Conservation (phyloP, 2,797 vertebrate genomes). For the Sardinella longiceps region DNA sequence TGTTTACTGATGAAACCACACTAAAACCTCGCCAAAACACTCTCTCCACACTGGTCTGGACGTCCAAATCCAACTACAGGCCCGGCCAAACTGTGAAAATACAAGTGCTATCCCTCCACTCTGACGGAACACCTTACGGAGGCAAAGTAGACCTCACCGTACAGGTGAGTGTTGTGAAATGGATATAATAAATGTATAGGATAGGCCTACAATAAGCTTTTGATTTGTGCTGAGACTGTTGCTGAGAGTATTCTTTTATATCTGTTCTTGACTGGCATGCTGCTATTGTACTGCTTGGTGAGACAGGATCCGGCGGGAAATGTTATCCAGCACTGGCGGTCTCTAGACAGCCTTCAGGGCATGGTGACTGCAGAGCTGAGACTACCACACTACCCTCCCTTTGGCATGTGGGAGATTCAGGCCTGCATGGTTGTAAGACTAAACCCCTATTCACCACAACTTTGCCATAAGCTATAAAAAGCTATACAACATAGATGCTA, state of each 20-base stretch:
- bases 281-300: background rate
- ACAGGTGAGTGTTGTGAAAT: background rate
- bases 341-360: background rate
- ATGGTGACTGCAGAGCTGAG: background rate
- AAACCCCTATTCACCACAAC: background rate
- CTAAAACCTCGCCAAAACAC: background rate
- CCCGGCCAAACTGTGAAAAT: background rate
- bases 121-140: background rate
- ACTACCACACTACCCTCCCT: background rate
- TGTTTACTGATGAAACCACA: background rate
- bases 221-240: background rate
- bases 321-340: background rate
- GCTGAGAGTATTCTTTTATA: background rate
- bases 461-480: background rate
- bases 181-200: background rate
- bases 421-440: background rate
- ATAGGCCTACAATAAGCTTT: background rate
- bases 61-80: background rate
- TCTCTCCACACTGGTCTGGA: background rate
- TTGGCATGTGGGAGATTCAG: background rate
- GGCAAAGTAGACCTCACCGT: background rate
- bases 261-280: background rate
- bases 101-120: background rate
- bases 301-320: background rate
- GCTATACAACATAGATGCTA: background rate